A percentile compares a stretch with the other conserved stretches of the same genome.
phyloP scores from a whole-genome alignment of 2,113 vertebrate species.

The Ptilonorhynchus violaceus region DNA sequence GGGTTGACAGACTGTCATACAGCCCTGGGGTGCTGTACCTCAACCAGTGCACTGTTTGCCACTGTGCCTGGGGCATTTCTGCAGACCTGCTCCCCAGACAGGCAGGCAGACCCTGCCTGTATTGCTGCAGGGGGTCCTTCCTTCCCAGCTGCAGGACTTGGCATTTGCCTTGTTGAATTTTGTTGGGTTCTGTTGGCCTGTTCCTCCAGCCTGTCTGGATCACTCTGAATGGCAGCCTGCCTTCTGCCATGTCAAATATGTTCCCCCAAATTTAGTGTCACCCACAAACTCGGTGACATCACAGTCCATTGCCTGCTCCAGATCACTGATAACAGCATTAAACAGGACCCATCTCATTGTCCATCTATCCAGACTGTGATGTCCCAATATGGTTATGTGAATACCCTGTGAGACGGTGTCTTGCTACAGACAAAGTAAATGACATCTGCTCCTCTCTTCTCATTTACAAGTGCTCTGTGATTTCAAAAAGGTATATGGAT shows the following conservation, averaged over 20 bases:
- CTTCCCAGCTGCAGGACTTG: not conserved
- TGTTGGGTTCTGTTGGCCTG: not conserved
- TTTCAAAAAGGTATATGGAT: not conserved
- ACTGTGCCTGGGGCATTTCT: not conserved
- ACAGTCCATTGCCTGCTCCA: not conserved
- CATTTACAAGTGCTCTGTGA: not conserved
- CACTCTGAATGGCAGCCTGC: not conserved
- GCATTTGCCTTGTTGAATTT: not conserved
- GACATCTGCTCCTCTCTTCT: not conserved
- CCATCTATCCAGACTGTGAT: not conserved
- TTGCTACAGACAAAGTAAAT: not conserved
- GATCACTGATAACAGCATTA: not conserved
- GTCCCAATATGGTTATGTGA: not conserved
- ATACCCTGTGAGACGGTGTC: not conserved
- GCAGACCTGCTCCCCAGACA: not conserved
- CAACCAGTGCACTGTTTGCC: not conserved
- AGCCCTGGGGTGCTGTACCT: not conserved
- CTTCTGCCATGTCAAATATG: not conserved
- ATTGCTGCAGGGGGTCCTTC: not conserved
- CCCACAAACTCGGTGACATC: not conserved
- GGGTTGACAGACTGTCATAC: not conserved
- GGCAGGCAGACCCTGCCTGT: not conserved
- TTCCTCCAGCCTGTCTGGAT: not conserved
- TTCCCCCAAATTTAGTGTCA: not conserved
- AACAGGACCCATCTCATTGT: not conserved